Evolutionary conservation across 2,113 vertebrate species (phyloP).

Genomic region (Rhea americana): DNA sequence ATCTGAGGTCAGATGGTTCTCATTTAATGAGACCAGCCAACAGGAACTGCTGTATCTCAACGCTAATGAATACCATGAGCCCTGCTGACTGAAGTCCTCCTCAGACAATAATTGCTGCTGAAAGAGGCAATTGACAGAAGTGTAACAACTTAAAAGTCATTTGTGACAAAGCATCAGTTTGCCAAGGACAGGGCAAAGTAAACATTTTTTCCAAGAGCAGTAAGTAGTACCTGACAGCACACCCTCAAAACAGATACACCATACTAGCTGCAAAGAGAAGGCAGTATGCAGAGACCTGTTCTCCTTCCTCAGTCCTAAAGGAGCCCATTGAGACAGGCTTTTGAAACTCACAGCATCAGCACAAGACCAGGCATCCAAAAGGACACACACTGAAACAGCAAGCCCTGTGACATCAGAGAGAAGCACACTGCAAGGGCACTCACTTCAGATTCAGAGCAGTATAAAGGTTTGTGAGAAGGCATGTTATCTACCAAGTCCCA

Average conservation of each 20-base stretch:
- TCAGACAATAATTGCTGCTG: neutral
- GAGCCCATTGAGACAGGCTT: neutral
- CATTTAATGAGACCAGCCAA: rapidly evolving
- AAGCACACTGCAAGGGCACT: neutral
- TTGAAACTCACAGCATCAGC: neutral
- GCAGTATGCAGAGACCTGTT: neutral
- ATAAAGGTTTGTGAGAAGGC: neutral
- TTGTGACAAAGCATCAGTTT: neutral
- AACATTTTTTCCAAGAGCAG: neutral
- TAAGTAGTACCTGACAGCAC: rapidly evolving
- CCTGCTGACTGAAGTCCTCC: neutral
- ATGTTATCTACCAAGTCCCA: neutral
- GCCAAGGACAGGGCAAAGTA: neutral
- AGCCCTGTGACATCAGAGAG: neutral
- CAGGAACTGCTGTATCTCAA: neutral
- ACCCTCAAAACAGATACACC: neutral
- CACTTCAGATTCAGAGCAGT: neutral
- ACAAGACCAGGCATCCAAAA: neutral
- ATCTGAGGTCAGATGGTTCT: neutral
- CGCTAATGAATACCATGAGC: rapidly evolving
- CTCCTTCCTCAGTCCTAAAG: neutral
- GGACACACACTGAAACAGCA: neutral
- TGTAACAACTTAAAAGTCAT: neutral
- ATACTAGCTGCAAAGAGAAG: neutral
- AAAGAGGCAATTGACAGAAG: neutral